A percentile compares a stretch with the other conserved stretches of the same genome.
Evolutionary conservation across 30 jellyfish, hydroid and myxozoan genomes (phyloP).

Genomic region (Hydractinia symbiolongicarpus): DNA sequence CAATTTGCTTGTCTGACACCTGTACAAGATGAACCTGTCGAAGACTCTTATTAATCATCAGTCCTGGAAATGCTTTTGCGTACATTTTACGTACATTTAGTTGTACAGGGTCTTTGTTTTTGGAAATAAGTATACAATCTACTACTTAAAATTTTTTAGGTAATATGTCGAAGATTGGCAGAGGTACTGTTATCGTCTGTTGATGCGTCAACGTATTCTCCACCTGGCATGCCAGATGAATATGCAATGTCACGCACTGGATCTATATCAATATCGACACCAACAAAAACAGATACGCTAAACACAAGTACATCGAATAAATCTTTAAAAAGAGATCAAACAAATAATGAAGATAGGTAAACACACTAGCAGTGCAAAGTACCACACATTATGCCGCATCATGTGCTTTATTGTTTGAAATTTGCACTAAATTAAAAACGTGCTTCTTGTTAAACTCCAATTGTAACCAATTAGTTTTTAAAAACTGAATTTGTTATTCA

Average conservation of each 20-base stretch:
- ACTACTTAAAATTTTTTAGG: not conserved
- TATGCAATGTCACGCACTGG: not conserved
- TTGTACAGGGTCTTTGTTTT: not conserved
- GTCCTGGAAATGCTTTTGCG: no score
- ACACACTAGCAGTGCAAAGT: not conserved
- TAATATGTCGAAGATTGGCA: slow-evolving; percentile 29
- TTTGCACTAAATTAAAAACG: not conserved
- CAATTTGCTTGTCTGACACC: no score
- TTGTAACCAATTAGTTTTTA: no score
- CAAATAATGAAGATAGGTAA: not conserved
- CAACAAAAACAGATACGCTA: not conserved
- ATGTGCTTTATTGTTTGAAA: no score
- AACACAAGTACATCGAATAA: slow-evolving; percentile 3
- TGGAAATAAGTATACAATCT: not conserved
- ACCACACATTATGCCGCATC: no score
- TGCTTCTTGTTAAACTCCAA: no score
- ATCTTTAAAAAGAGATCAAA: not conserved
- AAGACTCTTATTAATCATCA: no score
- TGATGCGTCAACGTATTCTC: slow-evolving; percentile 6
- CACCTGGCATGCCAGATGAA: slow-evolving; percentile 11
- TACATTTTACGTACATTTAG: not conserved
- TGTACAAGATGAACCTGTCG: no score
- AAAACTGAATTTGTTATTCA: no score
- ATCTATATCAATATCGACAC: slow-evolving; percentile 15
- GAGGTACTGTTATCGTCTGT: slow-evolving; percentile 20